These are phyloP conservation scores for Anniella stebbinsi DNA, from an alignment of 2,797 vertebrate genomes.

Conservation along the genomic window DNA sequence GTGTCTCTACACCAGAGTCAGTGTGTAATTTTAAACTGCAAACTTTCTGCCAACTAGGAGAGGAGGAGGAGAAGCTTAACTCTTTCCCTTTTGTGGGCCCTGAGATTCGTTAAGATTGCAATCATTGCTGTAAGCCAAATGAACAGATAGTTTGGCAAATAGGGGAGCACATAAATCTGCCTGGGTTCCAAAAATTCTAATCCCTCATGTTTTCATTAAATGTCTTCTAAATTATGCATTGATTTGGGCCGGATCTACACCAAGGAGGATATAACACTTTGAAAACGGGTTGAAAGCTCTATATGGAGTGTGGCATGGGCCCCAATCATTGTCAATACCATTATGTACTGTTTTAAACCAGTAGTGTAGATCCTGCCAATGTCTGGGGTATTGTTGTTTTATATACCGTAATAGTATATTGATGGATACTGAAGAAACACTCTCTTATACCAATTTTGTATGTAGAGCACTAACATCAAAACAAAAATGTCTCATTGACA, in stretches of 20 bases:
- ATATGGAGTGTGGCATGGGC: too few species aligned
- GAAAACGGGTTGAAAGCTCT: too few species aligned
- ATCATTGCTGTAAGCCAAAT: slow-evolving; percentile 30
- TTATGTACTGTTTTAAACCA: too few species aligned
- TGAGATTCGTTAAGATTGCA: slow-evolving; percentile 60
- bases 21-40: slow-evolving; percentile 91
- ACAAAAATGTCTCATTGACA: neutral
- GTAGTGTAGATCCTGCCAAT: too few species aligned
- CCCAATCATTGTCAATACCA: too few species aligned
- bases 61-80: slow-evolving; percentile 81
- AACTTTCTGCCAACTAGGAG: slow-evolving; percentile 85
- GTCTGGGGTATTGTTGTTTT: neutral
- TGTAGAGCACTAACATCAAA: neutral
- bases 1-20: slow-evolving; percentile 90
- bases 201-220: slow-evolving; percentile 64
- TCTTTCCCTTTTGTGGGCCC: slow-evolving; percentile 77
- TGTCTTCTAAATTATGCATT: slow-evolving; percentile 59
- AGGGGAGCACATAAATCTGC: slow-evolving; percentile 37
- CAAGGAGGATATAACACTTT: too few species aligned
- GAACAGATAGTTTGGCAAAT: slow-evolving; percentile 59
- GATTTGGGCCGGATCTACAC: neutral
- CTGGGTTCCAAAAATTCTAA: slow-evolving; percentile 63
- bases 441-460: neutral
- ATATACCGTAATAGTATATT: slow-evolving; percentile 42
- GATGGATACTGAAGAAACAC: slow-evolving; percentile 46